Evolutionary conservation across 2,113 vertebrate genomes (phyloP), one percentile per base, ranked within the genome.

Genomic region (Elephantulus edwardii): DNA sequence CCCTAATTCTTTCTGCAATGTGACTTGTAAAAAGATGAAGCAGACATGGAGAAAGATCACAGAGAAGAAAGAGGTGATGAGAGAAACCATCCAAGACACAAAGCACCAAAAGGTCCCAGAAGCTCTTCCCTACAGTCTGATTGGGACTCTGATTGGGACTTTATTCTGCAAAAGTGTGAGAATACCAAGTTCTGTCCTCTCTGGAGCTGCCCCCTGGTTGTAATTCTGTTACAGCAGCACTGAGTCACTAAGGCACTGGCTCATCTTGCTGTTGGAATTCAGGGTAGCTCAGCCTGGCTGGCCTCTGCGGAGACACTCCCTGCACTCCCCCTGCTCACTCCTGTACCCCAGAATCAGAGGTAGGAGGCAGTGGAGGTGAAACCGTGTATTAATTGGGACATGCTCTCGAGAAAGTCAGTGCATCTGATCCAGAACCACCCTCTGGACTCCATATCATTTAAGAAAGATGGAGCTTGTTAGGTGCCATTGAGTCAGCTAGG

Each of bases 251-350:
- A 66, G 33, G 35, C n/a, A 19, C 62, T 35, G 33, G n/a, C 35
- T 38, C 7, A 22, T 71, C n/a, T 75, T 78, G 89, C 83, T 90
- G 83, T 94, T 92, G 77, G 93, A 91, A 90, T 95, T 87, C 95
- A 95, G 95, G 72, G 91, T 85, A 82, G 84, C 87, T 70, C 84
- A 71, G 91, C 66, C 74, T 60, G 44, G 71, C 26, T 35, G 68
- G 83, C 78, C 70, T 52, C 81, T 19, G n/a, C 71, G n/a, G 44
- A 79, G 76, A 72, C 44, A 70, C 56, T 89, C 75, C 54, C 79
- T 30, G 40, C 83, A 40, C 62, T 19, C 5, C 38, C 70, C 26
- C 48, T 56, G 6, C 93, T 93, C 68, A 9, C 94, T 93, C 88
- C n/a, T 40, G 60, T 26, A 35, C 78, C 87, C 76, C 40, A 83